Evolutionary conservation across 2,888 invertebrate species (phyloP), one percentile per base, ranked within the genome.

Genomic region (Timandra comae): DNA sequence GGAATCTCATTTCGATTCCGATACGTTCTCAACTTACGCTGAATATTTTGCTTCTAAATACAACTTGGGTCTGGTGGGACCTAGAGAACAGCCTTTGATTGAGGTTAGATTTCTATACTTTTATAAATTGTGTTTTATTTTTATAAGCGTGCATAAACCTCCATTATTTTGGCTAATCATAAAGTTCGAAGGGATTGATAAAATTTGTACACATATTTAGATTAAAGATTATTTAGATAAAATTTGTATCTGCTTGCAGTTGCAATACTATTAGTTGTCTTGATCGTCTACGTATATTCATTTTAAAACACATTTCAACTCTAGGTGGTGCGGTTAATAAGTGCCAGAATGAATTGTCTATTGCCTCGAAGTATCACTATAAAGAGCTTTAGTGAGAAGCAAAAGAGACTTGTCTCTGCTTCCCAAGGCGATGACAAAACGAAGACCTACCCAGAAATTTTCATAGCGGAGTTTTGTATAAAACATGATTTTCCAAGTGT

Each of bases 381-480:
- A 7, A 61, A 61, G 0, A n/a, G 63, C 0, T 56, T 81, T 7
- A 61, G 74, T 0, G 77, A 80, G 24, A 80, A 80, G 38, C 81
- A 82, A 38, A 54, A 55, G 35, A 79, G 69, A 32, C 38, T 67
- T 3, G 58, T 78, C 16, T 56, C 73, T 0, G 48, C 54, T 0
- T 59, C 66, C 0, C 73, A 75, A 33, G 84, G 86, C 1, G 89
- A 90, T 26, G 88, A 89, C 47, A 59, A 70, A 38, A 60, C 62
- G 1, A 72, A 68, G 22, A 61, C 52, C 8, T 85, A 88, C 38
- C 76, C 84, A 0, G 91, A 94, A 48, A 88, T 92, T 35, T 88
- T 98, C 26, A 88, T 98, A 7, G 97, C 98, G 0, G 99, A 99
- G 74, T 86, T 97, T 43, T 95, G 96, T 61, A 88, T 90, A 12